phyloP scores from a whole-genome alignment of 2,113 vertebrate genomes.

The Todiramphus saurophagus region DNA sequence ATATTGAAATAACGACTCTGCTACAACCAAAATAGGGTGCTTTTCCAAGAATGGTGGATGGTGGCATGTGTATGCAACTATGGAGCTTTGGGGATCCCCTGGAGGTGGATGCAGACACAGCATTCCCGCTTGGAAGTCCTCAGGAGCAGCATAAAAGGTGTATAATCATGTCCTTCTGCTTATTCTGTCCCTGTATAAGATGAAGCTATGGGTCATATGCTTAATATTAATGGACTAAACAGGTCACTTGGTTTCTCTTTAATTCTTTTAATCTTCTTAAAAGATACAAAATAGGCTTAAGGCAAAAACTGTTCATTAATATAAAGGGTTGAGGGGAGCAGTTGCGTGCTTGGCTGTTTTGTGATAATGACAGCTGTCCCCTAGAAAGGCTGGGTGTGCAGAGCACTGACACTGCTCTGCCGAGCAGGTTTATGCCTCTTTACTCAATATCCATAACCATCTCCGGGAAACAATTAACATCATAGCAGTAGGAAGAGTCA shows the following conservation, averaged over 20 bases:
- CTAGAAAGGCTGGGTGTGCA: background rate
- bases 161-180: background rate
- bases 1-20: background rate
- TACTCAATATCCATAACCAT: background rate
- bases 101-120: background rate
- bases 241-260: conserved; percentile 8
- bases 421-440: background rate
- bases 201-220: background rate
- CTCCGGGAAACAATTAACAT: background rate
- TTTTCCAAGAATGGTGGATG: background rate
- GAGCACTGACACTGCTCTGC: background rate
- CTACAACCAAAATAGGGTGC: background rate
- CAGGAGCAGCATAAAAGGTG: background rate
- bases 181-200: background rate
- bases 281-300: conserved; percentile 34
- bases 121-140: background rate
- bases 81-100: background rate
- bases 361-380: background rate
- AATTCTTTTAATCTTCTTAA: conserved; percentile 50
- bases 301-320: background rate
- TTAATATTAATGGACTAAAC: background rate
- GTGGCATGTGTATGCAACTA: background rate
- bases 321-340: background rate
- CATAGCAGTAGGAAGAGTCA: conserved; percentile 5
- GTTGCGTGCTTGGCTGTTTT: background rate